Evolutionary conservation across 1,140 invertebrate genomes (phyloP).

Genomic region (Idris sp.): DNA sequence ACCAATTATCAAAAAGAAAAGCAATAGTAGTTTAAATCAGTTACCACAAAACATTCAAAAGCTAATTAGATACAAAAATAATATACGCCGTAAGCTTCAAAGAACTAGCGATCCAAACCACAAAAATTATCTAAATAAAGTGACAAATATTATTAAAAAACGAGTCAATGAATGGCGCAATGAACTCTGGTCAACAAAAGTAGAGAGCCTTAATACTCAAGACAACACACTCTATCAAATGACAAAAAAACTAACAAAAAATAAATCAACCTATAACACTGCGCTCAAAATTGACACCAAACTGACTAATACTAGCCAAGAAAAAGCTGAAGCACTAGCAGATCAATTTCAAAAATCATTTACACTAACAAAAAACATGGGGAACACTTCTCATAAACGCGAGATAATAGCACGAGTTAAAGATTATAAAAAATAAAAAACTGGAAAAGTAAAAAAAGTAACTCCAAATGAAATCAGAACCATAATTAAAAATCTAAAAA

Average conservation of each 20-base stretch:
- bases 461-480: slow-evolving; percentile 6
- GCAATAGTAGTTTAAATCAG: too few species aligned
- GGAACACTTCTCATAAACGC: neutral
- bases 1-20: too few species aligned
- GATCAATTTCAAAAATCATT: neutral
- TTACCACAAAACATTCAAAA: too few species aligned
- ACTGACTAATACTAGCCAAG: too few species aligned
- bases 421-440: neutral
- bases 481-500: slow-evolving; percentile 4
- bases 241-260: neutral
- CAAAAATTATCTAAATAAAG: neutral
- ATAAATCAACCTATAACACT: too few species aligned
- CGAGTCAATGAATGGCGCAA: neutral
- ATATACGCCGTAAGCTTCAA: too few species aligned
- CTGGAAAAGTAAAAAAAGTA: neutral
- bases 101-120: neutral
- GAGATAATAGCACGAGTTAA: too few species aligned
- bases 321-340: neutral
- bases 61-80: too few species aligned
- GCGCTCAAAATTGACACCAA: too few species aligned
- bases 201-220: neutral
- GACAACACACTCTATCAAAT: neutral
- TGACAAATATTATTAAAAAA: neutral
- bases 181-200: neutral
- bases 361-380: neutral